Base-by-base conservation (phyloP, 1,140 invertebrate species). In the Marisa cornuarietis region DNA sequence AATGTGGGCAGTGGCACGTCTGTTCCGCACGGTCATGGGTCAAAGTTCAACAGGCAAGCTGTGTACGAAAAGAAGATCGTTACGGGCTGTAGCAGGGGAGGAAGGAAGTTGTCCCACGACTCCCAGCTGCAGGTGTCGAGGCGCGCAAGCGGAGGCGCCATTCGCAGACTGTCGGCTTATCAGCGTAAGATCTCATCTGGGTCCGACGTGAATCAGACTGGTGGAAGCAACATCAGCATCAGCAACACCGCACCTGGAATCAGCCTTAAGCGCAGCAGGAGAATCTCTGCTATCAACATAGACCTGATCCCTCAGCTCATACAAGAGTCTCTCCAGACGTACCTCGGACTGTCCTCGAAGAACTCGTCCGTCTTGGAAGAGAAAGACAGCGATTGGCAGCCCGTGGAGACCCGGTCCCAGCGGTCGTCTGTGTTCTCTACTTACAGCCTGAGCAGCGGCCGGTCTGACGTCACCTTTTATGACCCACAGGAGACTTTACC, bases 211-310 rank as follows among this genome's bases (percentile, higher is more conserved):
- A 63, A 71, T 69, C 66, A 77, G n/a, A 51, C 52, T 9, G 52
- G 52, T 14, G 52, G 8, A 74, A 71, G 62, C 31, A 65, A n/a
- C n/a, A n/a, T n/a, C n/a, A n/a, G n/a, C n/a, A n/a, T n/a, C n/a
- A n/a, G 71, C 22, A 58, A 75, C 18, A 62, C 68, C 65, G 8
- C 52, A 54, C 52, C 14, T 54, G 52, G 52, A 54, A 65, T 69
- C 42, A 78, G 26, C 22, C 22, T 80, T n/a, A 63, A 75, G 22
- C 80, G 73, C 9, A 75, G 72, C 31, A 69, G 76, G 10, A 84
- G 82, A 76, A 71, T 62, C 54, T 84, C 83, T 42, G 69, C 78
- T 58, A 68, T 82, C 16, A 31, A 26, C 20, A 76, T 80, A 49
- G 72, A 80, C 31, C 72, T 76, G 68, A 74, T 76, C 49, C 65